Evolutionary conservation across 1,140 invertebrate species (phyloP), one percentile per base, ranked within the genome.

Genomic region (Globodera rostochiensis): DNA sequence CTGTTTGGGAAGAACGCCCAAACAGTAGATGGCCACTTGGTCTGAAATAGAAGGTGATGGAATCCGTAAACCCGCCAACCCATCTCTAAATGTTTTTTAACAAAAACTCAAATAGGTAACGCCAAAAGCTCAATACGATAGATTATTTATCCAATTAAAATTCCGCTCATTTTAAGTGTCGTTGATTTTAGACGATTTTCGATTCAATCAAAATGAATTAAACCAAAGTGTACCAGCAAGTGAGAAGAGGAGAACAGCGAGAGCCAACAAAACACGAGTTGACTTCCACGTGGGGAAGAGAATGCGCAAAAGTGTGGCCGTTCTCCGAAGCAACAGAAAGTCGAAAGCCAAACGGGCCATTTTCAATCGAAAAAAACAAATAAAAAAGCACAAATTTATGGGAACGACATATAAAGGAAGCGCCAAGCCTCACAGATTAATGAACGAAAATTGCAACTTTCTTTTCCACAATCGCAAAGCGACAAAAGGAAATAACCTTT

Each of bases 21-120:
- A 80, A 74, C 80, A 87, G 74, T 86, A 86, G 9, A 82, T 86
- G n/a, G 86, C 86, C 47, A 86, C 85, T 85, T 86, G 86, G 79
- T 86, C 86, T 84, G 80, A 77, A 83, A 81, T 57, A 4, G 49
- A 60, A 0, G 3, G 6, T 77, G n/a, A 70, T 19, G 79, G 4
- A 75, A 15, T 8, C 82, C 53, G 13, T 74, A 83, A 82, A 15
- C 25, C 53, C 3, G 1, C 50, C 50, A 53, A 53, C 50, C 50
- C 50, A 53, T 9, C 36, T 36, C 36, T 53, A 84, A 73, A 79
- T 73, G 8, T 75, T 45, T 6, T 21, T 25, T 11, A 82, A 25
- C 9, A 11, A 25, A 5, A 7, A 53, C 45, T 15, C 4, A 75
- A 45, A 36, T 21, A 25, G 25, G 25, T 25, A 36, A 36, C 3